These are phyloP conservation scores for Drosophila kanekoi DNA, from an alignment of 2,888 invertebrate genomes.

Conservation along the genomic window DNA sequence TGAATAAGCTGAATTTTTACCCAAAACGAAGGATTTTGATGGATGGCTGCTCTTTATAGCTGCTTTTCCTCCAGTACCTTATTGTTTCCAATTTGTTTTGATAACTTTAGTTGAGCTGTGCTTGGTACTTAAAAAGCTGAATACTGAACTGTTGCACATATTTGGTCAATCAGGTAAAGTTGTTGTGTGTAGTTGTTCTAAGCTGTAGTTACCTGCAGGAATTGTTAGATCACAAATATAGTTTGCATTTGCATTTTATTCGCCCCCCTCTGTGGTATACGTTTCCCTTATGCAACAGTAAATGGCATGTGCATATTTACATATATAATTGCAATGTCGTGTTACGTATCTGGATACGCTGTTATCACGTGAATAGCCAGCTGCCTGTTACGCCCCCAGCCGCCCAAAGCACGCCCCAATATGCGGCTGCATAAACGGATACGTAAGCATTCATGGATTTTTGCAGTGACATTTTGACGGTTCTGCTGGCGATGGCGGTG, in stretches of 20 bases:
- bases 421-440: slow-evolving; percentile 48
- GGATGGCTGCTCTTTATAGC: no score
- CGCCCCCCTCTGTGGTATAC: not conserved
- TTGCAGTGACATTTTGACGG: slow-evolving; percentile 65
- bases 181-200: slow-evolving; percentile 2
- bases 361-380: slow-evolving; percentile 40
- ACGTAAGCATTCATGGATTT: slow-evolving; percentile 42
- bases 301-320: slow-evolving; percentile 45
- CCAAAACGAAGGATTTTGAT: no score
- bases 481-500: slow-evolving; percentile 22
- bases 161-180: slow-evolving; percentile 1
- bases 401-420: not conserved
- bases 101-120: not conserved
- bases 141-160: not conserved
- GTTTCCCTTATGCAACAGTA: slow-evolving; percentile 14
- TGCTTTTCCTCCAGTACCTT: no score
- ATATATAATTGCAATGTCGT: slow-evolving; percentile 70
- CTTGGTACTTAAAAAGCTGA: not conserved
- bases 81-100: not conserved
- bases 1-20: no score
- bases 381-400: slow-evolving; percentile 17
- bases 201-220: not conserved
- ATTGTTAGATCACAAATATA: not conserved
- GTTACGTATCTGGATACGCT: slow-evolving; percentile 54
- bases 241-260: slow-evolving; percentile 3